Evolutionary conservation across 2,797 vertebrate genomes (phyloP), one percentile per base, ranked within the genome.

Genomic region (Urophycis tenuis): DNA sequence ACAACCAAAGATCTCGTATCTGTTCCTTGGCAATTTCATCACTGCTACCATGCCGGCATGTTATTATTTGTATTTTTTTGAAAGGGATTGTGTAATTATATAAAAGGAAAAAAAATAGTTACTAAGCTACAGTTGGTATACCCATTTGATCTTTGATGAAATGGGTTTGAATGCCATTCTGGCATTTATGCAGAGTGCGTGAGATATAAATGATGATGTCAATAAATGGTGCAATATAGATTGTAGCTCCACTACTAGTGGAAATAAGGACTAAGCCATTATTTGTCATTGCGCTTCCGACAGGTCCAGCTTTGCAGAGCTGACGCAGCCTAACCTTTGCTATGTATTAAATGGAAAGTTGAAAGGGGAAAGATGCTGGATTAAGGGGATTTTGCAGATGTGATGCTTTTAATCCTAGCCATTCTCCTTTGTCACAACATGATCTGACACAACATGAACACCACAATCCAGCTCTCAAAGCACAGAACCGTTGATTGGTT

Each of bases 281-380:
- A 85, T 88, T 89, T 89, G 91, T 86, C 85, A 88, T 86, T 91
- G 90, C 86, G 89, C 91, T 91, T 90, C 85, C 85, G 78, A 86
- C 88, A 85, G 88, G 83, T 91, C 89, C 88, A 84, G 80, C 84
- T 84, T 74, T 76, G 73, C 79, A 78, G 79, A 91, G 83, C 84
- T 85, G 88, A 91, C 87, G 85, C 86, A 88, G 91, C 86, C 75
- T 6, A 83, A 87, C 71, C 81, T 85, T 79, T 91, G 91, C 91
- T 92, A 90, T 93, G 89, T 93, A 93, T 94, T 92, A 91, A 91
- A 92, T 87, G 85, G 86, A 92, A 92, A 92, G 89, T 87, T 82
- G 84, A 85, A 83, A 91, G 12, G 2, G 12, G 36, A 90, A 81
- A 74, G 75, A 81, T 85, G 75, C 70, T 86, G 89, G 91, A 92